Conservation (phyloP, 2,888 invertebrate genomes). For the Dolomedes plantarius region DNA sequence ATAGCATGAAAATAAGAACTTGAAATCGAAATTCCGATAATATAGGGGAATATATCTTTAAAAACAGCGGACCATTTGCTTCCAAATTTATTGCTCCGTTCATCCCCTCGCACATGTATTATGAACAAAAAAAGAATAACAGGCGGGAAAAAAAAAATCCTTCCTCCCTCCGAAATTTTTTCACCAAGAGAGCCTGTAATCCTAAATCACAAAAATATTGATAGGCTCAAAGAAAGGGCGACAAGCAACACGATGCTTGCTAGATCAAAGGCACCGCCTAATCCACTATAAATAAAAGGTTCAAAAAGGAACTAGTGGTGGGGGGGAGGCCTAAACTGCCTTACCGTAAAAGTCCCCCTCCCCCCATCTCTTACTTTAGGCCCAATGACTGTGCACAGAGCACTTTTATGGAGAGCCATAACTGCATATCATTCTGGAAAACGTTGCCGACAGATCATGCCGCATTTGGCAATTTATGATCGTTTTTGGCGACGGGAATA, state of each 20-base stretch:
- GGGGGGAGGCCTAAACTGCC: conserved; percentile 48
- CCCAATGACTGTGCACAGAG: conserved; percentile 71
- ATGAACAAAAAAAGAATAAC: conserved; percentile 30
- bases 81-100: conserved; percentile 44
- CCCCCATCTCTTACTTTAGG: conserved; percentile 49
- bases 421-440: conserved; percentile 71
- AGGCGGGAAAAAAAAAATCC: background rate
- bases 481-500: conserved; percentile 41
- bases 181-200: conserved; percentile 25
- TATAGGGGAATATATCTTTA: conserved; percentile 50
- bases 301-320: conserved; percentile 51
- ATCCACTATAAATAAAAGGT: conserved; percentile 72
- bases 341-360: conserved; percentile 57
- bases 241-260: conserved; percentile 67
- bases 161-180: conserved; percentile 1
- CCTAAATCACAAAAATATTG: conserved; percentile 71
- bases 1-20: conserved; percentile 58
- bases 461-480: conserved; percentile 64
- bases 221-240: conserved; percentile 64
- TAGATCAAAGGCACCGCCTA: conserved; percentile 70
- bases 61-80: conserved; percentile 57
- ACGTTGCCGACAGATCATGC: conserved; percentile 55
- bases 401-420: conserved; percentile 71
- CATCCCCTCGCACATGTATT: conserved; percentile 57
- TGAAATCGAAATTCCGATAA: conserved; percentile 44